These are phyloP conservation scores for Syrista parreyssii DNA, from an alignment of 2,888 invertebrate species.

Conservation along the genomic window DNA sequence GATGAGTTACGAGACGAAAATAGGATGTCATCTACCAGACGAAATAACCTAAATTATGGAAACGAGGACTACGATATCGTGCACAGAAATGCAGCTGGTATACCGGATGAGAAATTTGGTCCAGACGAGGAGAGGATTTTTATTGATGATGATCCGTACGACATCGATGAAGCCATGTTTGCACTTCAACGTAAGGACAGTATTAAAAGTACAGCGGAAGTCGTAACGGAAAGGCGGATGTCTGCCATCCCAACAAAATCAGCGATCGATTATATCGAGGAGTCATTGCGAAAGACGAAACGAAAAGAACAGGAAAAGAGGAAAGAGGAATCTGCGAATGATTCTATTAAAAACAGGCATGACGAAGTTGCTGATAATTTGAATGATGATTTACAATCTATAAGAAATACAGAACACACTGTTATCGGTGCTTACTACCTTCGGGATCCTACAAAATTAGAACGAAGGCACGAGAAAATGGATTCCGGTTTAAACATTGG, in stretches of 20 bases:
- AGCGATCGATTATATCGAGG: conserved; percentile 57
- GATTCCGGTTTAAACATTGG: conserved; percentile 20
- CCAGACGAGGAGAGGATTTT: conserved; percentile 62
- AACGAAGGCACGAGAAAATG: conserved; percentile 23
- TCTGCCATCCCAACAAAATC: conserved; percentile 54
- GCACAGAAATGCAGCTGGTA: conserved; percentile 44
- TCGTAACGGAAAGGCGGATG: conserved; percentile 47
- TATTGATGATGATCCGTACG: conserved; percentile 60
- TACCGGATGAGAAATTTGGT: conserved; percentile 59
- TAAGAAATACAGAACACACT: background rate
- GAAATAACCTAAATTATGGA: conserved; percentile 4
- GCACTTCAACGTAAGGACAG: conserved; percentile 44
- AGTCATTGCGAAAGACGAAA: conserved; percentile 48
- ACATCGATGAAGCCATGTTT: conserved; percentile 52
- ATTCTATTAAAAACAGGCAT: conserved; percentile 31
- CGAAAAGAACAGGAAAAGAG: conserved; percentile 27
- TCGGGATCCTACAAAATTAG: conserved; percentile 13
- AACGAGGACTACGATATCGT: conserved; percentile 39
- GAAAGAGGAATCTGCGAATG: conserved; percentile 15
- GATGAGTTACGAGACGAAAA: conserved; percentile 30
- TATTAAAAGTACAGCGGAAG: conserved; percentile 14
- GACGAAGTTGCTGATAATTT: conserved; percentile 11
- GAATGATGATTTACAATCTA: background rate
- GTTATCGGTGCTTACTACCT: background rate
- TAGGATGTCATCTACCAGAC: conserved; percentile 26